These are phyloP conservation scores for Drosophila quadrilineata DNA, from an alignment of 1,140 invertebrate species.

Conservation along the genomic window DNA sequence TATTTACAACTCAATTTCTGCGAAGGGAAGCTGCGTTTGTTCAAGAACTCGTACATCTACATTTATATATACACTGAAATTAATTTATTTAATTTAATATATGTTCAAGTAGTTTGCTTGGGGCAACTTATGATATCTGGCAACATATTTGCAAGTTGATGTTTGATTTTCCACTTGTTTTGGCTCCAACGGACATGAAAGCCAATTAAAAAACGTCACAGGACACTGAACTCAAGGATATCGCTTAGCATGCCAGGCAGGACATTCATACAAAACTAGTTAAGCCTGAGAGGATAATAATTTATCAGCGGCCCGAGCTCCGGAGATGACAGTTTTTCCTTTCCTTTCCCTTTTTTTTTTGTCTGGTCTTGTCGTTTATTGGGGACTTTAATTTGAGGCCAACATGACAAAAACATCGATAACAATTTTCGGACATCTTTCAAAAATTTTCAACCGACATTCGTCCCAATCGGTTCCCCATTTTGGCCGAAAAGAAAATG, in stretches of 20 bases:
- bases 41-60: not conserved
- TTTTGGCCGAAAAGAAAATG: slow-evolving; percentile 25
- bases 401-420: slow-evolving; percentile 79
- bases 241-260: slow-evolving; percentile 63
- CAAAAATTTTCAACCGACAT: slow-evolving; percentile 36
- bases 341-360: too few relatives aligned
- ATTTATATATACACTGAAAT: not conserved
- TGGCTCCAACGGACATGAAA: slow-evolving; percentile 43
- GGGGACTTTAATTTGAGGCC: slow-evolving; percentile 75
- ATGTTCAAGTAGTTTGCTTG: too few relatives aligned
- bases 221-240: slow-evolving; percentile 25
- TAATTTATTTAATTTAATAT: not conserved
- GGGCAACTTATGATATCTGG: too few relatives aligned
- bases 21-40: not conserved
- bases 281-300: slow-evolving; percentile 62
- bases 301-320: slow-evolving; percentile 66
- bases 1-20: not conserved
- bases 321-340: slow-evolving; percentile 67
- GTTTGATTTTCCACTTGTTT: slow-evolving; percentile 67
- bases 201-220: slow-evolving; percentile 68
- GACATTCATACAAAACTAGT: too few relatives aligned
- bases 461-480: slow-evolving; percentile 58
- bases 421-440: slow-evolving; percentile 69
- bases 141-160: slow-evolving; percentile 8
- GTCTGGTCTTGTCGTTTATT: slow-evolving; percentile 60